These are phyloP conservation scores for Smittia sp. DNA, from an alignment of 2,888 invertebrate species.

Conservation along the genomic window DNA sequence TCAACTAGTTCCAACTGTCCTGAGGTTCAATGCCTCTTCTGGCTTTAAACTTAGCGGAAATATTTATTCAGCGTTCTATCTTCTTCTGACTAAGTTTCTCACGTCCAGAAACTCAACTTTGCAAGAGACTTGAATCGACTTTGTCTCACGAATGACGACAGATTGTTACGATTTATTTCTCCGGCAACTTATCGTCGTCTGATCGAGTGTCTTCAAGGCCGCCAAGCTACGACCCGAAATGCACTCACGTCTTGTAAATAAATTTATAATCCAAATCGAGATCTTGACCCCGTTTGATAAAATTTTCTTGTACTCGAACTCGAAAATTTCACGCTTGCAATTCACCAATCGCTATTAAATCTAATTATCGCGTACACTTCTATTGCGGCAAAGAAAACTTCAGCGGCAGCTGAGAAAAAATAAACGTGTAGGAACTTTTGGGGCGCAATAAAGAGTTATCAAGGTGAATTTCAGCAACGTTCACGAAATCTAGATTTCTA, in stretches of 20 bases:
- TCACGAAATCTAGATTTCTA: slow-evolving; percentile 3
- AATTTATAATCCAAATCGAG: neutral
- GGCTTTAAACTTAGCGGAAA: no score
- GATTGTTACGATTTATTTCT: no score
- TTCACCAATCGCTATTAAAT: slow-evolving; percentile 28
- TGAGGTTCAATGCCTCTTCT: no score
- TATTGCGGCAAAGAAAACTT: neutral
- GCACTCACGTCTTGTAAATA: neutral
- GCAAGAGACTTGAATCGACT: no score
- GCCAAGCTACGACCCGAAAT: neutral
- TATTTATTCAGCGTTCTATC: no score
- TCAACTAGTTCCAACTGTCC: no score
- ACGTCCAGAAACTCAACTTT: no score
- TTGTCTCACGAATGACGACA: no score
- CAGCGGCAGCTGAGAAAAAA: neutral
- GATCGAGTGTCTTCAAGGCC: neutral
- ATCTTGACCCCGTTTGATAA: slow-evolving; percentile 39
- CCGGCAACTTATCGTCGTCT: no score
- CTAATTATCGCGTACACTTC: neutral
- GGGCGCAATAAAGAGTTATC: neutral
- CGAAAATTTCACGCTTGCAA: slow-evolving; percentile 7
- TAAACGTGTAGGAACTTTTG: slow-evolving; percentile 17
- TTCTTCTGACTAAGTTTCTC: no score
- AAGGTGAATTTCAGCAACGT: slow-evolving; percentile 6
- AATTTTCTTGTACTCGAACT: slow-evolving; percentile 12